Percentiles rank a stretch among this genome's conserved stretches.
These are phyloP conservation scores for Acholoe squamosa DNA, from an alignment of 2,888 invertebrate genomes.

Conservation along the genomic window DNA sequence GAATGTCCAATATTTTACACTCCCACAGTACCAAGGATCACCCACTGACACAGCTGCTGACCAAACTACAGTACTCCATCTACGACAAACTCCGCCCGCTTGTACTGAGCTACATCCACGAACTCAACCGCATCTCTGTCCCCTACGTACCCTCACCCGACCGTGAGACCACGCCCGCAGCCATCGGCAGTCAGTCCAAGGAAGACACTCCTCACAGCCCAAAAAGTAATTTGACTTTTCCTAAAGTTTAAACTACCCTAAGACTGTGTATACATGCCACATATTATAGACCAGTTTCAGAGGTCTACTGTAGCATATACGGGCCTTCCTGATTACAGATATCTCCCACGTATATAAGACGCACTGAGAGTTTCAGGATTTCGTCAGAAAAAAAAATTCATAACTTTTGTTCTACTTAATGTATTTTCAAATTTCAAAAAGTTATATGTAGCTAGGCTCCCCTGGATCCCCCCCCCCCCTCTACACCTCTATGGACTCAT, in stretches of 20 bases:
- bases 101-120: constrained; percentile 71
- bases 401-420: too few relatives aligned
- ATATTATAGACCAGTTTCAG: not conserved
- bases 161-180: not conserved
- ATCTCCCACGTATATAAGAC: too few relatives aligned
- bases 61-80: constrained; percentile 74
- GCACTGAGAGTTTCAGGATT: too few relatives aligned
- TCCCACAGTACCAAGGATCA: constrained; percentile 76
- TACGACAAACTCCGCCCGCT: constrained; percentile 74
- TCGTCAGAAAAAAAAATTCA: too few relatives aligned
- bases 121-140: constrained; percentile 52
- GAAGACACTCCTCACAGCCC: not conserved
- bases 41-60: constrained; percentile 77
- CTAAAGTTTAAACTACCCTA: not conserved
- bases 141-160: constrained; percentile 43
- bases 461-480: too few relatives aligned
- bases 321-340: too few relatives aligned
- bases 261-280: not conserved
- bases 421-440: too few relatives aligned
- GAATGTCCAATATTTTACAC: too few relatives aligned
- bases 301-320: too few relatives aligned
- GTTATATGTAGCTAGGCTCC: too few relatives aligned
- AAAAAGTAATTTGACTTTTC: not conserved
- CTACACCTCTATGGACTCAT: too few relatives aligned
- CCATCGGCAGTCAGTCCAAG: too few relatives aligned